Percentiles rank a stretch among this genome's conserved stretches.
Evolutionary conservation across 2,113 vertebrate species (phyloP).

Genomic region (Phainopepla nitens): DNA sequence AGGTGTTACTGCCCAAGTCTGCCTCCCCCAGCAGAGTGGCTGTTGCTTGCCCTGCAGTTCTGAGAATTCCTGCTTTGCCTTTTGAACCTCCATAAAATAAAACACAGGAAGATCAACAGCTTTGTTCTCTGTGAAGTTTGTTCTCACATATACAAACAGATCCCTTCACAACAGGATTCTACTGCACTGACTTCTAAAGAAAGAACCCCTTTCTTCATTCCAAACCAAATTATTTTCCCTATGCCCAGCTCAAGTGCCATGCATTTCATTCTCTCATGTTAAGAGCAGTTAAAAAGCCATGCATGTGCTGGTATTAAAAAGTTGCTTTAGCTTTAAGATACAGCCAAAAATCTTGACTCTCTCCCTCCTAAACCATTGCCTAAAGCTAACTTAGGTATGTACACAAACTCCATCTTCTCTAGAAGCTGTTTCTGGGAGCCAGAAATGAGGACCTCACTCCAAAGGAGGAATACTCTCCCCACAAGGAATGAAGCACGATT

Average conservation of each 20-base stretch:
- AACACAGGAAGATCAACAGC: slow-evolving; percentile 9
- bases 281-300: neutral
- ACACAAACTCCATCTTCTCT: neutral
- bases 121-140: neutral
- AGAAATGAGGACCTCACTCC: neutral
- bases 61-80: slow-evolving; percentile 11
- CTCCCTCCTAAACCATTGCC: neutral
- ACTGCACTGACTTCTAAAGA: neutral
- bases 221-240: neutral
- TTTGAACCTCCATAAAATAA: slow-evolving; percentile 55
- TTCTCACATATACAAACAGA: neutral
- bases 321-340: neutral
- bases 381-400: neutral
- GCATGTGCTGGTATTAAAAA: neutral
- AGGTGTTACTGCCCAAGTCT: slow-evolving; percentile 31
- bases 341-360: neutral
- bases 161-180: neutral
- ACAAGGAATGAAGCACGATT: neutral
- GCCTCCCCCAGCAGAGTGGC: neutral
- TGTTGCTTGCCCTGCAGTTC: slow-evolving; percentile 7
- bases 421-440: neutral
- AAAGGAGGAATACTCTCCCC: fast-evolving
- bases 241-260: neutral
- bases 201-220: neutral
- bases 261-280: neutral